Conservation (phyloP, 2,888 invertebrate species). For the Cosmopolites sordidus region DNA sequence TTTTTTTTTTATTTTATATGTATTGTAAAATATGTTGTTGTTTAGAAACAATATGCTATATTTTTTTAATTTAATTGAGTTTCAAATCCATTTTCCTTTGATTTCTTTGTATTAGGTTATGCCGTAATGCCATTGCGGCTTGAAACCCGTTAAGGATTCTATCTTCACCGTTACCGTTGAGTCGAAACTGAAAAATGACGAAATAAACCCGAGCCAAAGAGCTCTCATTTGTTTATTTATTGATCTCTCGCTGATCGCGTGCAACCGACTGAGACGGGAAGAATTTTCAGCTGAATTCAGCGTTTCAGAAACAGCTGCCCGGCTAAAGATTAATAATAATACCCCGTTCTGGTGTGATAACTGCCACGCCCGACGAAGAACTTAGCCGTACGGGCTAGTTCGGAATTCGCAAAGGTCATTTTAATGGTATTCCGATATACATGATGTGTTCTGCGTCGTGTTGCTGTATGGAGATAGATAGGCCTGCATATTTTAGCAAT, state of each 20-base stretch:
- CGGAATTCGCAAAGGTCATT: slow-evolving; percentile 39
- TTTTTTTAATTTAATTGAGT: too few species aligned
- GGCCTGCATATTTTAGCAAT: slow-evolving; percentile 16
- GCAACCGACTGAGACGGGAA: slow-evolving; percentile 11
- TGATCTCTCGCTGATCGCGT: slow-evolving; percentile 14
- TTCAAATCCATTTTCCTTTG: neutral
- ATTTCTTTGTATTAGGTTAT: neutral
- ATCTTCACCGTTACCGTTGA: slow-evolving; percentile 1
- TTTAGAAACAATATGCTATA: too few species aligned
- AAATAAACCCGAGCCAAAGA: slow-evolving; percentile 11
- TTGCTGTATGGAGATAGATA: slow-evolving; percentile 17
- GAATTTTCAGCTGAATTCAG: slow-evolving; percentile 17
- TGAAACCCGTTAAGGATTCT: neutral
- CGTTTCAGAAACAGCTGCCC: slow-evolving; percentile 25
- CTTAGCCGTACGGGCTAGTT: slow-evolving; percentile 34
- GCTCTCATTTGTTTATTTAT: slow-evolving; percentile 22
- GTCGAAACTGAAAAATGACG: slow-evolving; percentile 3
- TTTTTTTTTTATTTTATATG: too few species aligned
- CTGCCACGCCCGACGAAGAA: slow-evolving; percentile 35
- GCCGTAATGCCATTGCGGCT: neutral
- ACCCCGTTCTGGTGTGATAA: slow-evolving; percentile 32
- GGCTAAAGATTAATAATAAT: slow-evolving; percentile 21
- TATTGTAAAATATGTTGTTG: too few species aligned
- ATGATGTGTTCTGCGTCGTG: slow-evolving; percentile 23
- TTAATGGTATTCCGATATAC: slow-evolving; percentile 27